Conservation (phyloP, 2,797 vertebrate genomes). For the Coracias cyanogaster region DNA sequence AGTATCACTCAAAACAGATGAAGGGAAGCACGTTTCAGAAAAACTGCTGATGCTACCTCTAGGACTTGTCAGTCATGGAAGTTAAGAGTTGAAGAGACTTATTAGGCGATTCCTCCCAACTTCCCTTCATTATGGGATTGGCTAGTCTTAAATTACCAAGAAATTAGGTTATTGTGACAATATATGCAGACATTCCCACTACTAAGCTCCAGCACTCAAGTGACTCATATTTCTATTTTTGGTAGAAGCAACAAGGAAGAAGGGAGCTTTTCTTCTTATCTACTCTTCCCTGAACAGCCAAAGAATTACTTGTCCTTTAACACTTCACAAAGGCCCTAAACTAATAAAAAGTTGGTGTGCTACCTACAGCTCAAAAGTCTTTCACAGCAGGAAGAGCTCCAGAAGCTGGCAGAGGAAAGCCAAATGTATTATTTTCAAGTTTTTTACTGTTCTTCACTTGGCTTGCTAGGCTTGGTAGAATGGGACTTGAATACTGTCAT, state of each 20-base stretch:
- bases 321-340: background rate
- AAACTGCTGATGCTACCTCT: background rate
- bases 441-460: background rate
- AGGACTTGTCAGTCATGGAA: background rate
- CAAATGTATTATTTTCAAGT: background rate
- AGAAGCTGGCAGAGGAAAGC: background rate
- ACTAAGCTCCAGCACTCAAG: background rate
- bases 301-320: background rate
- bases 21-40: background rate
- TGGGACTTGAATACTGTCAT: background rate
- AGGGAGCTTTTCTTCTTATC: background rate
- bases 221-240: constrained; percentile 36
- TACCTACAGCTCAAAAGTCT: background rate
- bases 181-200: background rate
- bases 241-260: background rate
- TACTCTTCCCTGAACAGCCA: background rate
- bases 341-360: background rate
- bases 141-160: background rate
- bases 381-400: background rate
- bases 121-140: background rate
- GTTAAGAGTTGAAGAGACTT: background rate
- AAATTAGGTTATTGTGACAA: constrained; percentile 60
- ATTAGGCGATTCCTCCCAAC: background rate
- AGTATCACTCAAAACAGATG: background rate
- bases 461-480: background rate